phyloP scores from a whole-genome alignment of 2,888 invertebrate genomes.

The Euplexia lucipara region DNA sequence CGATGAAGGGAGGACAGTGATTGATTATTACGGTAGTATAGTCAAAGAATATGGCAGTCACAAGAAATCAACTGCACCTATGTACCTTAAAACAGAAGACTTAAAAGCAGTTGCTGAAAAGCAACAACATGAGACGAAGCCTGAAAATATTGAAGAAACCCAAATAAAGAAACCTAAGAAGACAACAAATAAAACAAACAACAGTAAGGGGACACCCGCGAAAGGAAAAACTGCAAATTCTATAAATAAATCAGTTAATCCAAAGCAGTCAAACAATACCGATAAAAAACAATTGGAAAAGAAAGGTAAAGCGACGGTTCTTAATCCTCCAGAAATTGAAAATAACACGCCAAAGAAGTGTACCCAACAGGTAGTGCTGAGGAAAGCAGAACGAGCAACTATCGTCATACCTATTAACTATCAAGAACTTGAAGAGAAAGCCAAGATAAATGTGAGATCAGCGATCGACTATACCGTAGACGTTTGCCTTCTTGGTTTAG shows the following conservation, averaged over 20 bases:
- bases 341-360: slow-evolving; percentile 70
- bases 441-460: slow-evolving; percentile 93
- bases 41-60: slow-evolving; percentile 93
- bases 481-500: slow-evolving; percentile 93
- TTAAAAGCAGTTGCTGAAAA: slow-evolving; percentile 91
- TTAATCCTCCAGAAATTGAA: slow-evolving; percentile 62
- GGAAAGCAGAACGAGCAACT: slow-evolving; percentile 85
- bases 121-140: slow-evolving; percentile 79
- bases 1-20: slow-evolving; percentile 93
- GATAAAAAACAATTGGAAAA: slow-evolving; percentile 63
- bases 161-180: slow-evolving; percentile 71
- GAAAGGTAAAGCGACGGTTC: slow-evolving; percentile 55
- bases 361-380: slow-evolving; percentile 80
- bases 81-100: slow-evolving; percentile 92
- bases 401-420: slow-evolving; percentile 88
- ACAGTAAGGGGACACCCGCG: slow-evolving; percentile 58
- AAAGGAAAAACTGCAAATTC: slow-evolving; percentile 69
- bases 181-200: slow-evolving; percentile 65
- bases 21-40: slow-evolving; percentile 95
- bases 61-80: slow-evolving; percentile 85
- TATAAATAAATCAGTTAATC: slow-evolving; percentile 65
- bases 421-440: slow-evolving; percentile 91
- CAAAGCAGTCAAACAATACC: slow-evolving; percentile 57
- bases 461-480: slow-evolving; percentile 94
- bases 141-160: slow-evolving; percentile 65